Base-by-base conservation (phyloP, 1,140 invertebrate genomes). In the Zaprionus davidi region DNA sequence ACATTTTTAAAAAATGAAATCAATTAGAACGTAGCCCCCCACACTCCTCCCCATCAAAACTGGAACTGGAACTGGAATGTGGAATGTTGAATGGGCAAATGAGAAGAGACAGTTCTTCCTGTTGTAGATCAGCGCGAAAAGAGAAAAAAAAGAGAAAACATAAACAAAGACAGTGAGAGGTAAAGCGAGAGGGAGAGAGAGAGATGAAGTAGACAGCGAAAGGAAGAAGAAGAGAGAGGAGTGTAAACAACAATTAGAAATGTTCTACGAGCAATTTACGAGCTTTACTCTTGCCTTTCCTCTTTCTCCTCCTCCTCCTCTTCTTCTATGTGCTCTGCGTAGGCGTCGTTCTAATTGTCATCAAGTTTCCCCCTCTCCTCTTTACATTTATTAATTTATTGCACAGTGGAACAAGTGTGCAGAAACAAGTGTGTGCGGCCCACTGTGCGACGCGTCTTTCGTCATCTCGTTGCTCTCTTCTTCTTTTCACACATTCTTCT, bases 261-360 rank as follows among this genome's bases (percentile, higher is more conserved):
- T 71, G 62, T 53, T 65, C 63, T 73, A n/a, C 49, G 51, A 74
- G 62, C 51, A 71, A 64, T 76, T 76, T 59, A 76, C 73, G 63
- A 55, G 26, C 20, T 15, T 20, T 53, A 6, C 9, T 44, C 17
- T 44, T 17, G 36, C 36, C 36, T 44, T 17, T 5, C 41, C 26
- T 31, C 22, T 24, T 51, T 41, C 22, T 22, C 15, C 34, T 7
- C 1, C 13, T 41, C 2, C 6, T n/a, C 1, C 12, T 20, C 26
- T 49, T 20, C 5, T 13, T 5, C 24, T 26, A 26, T 26, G 3
- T 28, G 6, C n/a, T 57, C n/a, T 59, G 41, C 31, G 71, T 60
- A 46, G 56, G 64, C 71, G 56, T 51, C 7, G 44, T 15, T 6
- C 64, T 41, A 41, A 59, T 58, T 67, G 64, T 72, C 63, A 44